Evolutionary conservation across 2,888 invertebrate genomes (phyloP), one percentile per base, ranked within the genome.

Genomic region (Pyrgus malvae): DNA sequence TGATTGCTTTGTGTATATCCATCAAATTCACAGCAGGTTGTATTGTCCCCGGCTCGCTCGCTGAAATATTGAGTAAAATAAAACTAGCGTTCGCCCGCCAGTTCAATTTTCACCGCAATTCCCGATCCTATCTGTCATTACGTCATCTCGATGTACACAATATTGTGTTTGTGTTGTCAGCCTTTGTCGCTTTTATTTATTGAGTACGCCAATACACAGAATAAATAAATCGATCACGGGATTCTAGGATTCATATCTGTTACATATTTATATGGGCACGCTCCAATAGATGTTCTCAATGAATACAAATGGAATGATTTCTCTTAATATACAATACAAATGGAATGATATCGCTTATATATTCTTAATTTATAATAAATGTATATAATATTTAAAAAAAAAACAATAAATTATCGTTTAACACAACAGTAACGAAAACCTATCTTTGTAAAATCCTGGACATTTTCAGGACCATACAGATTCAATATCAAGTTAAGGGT

Each of bases 1-100:
- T 59, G 57, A 60, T 62, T 49, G 57, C 53, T 40, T 56, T 58
- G 56, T 53, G 60, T 59, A 56, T 67, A 71, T 77, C 76, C 72
- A 83, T 83, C 83, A 79, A 58, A 63, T 63, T 74, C 86, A 49
- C 87, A 83, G 86, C 85, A 73, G 84, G 87, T 72, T 68, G 78
- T 76, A 76, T 78, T 78, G 82, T 80, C 67, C 74, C 57, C 60
- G 56, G 65, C 58, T 66, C 68, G 64, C 66, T 65, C 67, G 64
- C 66, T 78, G 75, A 80, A 78, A 80, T 81, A 83, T 79, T 71
- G 78, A 75, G 72, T 77, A 77, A 79, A 78, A 82, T 81, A 66
- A 67, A 66, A 64, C 63, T 63, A 64, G 78, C 69, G 67, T 69
- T 63, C 63, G 63, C 57, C 65, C 67, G 67, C 68, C 67, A 68